Evolutionary conservation across 2,888 invertebrate genomes (phyloP).

Genomic region (Eupithecia exiguata): DNA sequence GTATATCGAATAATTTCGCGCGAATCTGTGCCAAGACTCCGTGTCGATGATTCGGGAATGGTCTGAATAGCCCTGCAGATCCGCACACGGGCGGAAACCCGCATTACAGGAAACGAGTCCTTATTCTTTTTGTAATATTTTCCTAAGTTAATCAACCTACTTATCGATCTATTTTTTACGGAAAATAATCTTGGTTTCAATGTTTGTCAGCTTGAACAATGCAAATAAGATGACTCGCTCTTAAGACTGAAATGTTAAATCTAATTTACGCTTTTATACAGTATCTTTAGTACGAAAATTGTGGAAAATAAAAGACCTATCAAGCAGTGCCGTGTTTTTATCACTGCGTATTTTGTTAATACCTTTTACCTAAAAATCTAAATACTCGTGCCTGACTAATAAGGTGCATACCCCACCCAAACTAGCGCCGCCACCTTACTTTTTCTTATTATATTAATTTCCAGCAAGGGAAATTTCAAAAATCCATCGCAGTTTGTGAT

Average conservation of each 20-base stretch:
- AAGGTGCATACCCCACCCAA: too few relatives aligned
- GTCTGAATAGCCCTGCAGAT: too few relatives aligned
- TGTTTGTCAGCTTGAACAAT: constrained; percentile 25
- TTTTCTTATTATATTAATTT: too few relatives aligned
- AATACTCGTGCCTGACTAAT: not conserved
- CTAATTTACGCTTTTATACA: constrained; percentile 40
- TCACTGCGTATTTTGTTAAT: not conserved
- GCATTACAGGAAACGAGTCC: too few relatives aligned
- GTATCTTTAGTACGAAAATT: constrained; percentile 42
- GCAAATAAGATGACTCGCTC: constrained; percentile 49
- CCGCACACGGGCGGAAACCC: too few relatives aligned
- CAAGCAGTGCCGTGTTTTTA: constrained; percentile 20
- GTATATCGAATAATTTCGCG: too few relatives aligned
- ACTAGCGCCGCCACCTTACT: too few relatives aligned
- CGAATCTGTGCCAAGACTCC: too few relatives aligned
- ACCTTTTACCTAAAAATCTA: not conserved
- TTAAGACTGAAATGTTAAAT: constrained; percentile 59
- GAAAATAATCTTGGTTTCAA: not conserved
- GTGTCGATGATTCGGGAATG: too few relatives aligned
- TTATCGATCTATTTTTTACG: not conserved
- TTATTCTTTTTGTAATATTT: not conserved
- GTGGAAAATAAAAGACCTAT: constrained; percentile 41
- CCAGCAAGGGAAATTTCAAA: too few relatives aligned
- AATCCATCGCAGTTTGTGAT: too few relatives aligned
- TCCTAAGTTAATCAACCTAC: not conserved